These are phyloP conservation scores for Torymus auratus DNA, from an alignment of 2,888 invertebrate species.

Conservation along the genomic window DNA sequence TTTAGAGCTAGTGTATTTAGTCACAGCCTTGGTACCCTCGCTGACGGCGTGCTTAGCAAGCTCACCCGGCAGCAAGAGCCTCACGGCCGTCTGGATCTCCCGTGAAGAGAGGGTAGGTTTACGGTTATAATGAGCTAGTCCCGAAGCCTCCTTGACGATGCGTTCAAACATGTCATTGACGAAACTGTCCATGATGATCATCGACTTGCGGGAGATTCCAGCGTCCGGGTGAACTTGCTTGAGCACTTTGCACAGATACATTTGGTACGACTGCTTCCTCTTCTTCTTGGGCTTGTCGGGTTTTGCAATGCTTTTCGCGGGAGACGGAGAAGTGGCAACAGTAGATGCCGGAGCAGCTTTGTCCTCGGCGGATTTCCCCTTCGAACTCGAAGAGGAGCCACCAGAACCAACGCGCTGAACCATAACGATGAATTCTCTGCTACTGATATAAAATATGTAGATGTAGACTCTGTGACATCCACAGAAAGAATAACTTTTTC, in stretches of 20 bases:
- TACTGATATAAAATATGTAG: too few relatives aligned
- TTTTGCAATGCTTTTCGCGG: slow-evolving; percentile 69
- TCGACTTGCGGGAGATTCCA: slow-evolving; percentile 75
- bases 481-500: too few relatives aligned
- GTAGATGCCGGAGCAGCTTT: slow-evolving; percentile 73
- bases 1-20: slow-evolving; percentile 30
- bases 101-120: slow-evolving; percentile 82
- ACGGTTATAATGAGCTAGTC: slow-evolving; percentile 61
- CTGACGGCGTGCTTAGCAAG: slow-evolving; percentile 57
- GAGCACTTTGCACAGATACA: slow-evolving; percentile 36
- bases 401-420: too few relatives aligned
- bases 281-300: slow-evolving; percentile 70
- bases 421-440: too few relatives aligned
- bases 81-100: slow-evolving; percentile 83
- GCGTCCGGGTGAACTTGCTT: slow-evolving; percentile 78
- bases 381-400: slow-evolving; percentile 59
- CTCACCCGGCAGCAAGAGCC: slow-evolving; percentile 73
- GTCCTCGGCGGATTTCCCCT: slow-evolving; percentile 72
- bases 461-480: too few relatives aligned
- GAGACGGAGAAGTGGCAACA: too few relatives aligned
- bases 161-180: slow-evolving; percentile 70
- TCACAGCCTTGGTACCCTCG: slow-evolving; percentile 38
- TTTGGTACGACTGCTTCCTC: slow-evolving; percentile 68
- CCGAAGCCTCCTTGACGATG: slow-evolving; percentile 66
- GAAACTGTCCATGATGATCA: slow-evolving; percentile 65